Base-by-base conservation (phyloP, 2,888 invertebrate species). In the Oscheius sp. region DNA sequence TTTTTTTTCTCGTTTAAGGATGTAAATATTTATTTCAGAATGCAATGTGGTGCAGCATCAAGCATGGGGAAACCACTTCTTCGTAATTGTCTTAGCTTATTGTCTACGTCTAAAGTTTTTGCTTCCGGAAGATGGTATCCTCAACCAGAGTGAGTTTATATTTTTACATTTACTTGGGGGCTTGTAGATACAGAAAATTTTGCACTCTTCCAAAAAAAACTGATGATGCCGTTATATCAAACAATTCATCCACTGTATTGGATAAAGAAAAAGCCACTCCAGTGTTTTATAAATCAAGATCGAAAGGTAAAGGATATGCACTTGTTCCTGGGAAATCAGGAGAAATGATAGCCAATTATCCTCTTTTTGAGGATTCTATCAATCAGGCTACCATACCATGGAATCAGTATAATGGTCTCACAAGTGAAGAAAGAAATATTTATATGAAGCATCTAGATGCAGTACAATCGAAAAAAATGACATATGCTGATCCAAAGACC, bases 41-140 rank as follows among this genome's bases (percentile, higher is more conserved):
- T 59, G 59, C 59, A 59, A 44, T n/a, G n/a, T n/a, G n/a, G n/a
- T n/a, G 41, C 59, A 24, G 20, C 54, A 54, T 26, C 36, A 38
- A 38, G 17, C 9, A 22, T 20, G 8, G 56, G 36, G 26, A 59
- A 26, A 24, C n/a, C 44, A 9, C 30, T 59, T 44, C 44, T 59
- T 6, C 20, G 44, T 17, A 59, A 28, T 44, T 8, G 41, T 28
- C 30, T 59, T 14, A 41, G 28, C 12, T 41, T 59, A n/a, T 12
- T n/a, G 14, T 41, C 26, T 24, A 59, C 44, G 2, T n/a, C 38
- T 20, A 67, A 67, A 38, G 49, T 36, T 30, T 57, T 36, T n/a
- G 82, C 82, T 28, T 81, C 82, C 2, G 83, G 83, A 30, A 63
- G 83, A 67, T 83, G 83, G 83, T 84, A 72, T 65, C 81, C 83